Evolutionary conservation across 2,797 vertebrate species (phyloP), one percentile per base, ranked within the genome.

Genomic region (Telmatherina bonti): DNA sequence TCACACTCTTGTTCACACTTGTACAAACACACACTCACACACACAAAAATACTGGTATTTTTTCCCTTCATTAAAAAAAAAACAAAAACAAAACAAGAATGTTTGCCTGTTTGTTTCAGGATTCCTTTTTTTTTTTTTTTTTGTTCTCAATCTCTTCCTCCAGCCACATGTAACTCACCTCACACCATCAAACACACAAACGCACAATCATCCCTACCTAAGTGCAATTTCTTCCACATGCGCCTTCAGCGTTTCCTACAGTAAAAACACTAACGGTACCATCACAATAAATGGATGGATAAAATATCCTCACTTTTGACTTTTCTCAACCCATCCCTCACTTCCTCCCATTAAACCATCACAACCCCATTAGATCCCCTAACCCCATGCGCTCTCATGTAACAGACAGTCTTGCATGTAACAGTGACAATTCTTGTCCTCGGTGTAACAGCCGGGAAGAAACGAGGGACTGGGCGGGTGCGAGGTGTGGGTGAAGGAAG

Each of bases 211-310:
- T 62, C 59, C 78, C 78, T 88, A 82, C 45, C 78, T 79, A 91
- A 89, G 82, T 90, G 82, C 81, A 74, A 70, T 66, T 74, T 83
- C 70, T 62, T 84, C 74, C 78, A 82, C 85, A 84, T 84, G 83
- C 83, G 18, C 70, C 75, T 70, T 79, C 81, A 86, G 71, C 56
- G 72, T 70, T 78, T 86, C 74, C 87, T 89, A 85, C 77, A 74
- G 82, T 90, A 87, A 85, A 90, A 90, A 89, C 75, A 76, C 75
- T 52, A 85, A 70, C 82, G 56, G 63, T 77, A 84, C 90, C 87
- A 89, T 91, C 89, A 47, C 83, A 79, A 72, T 71, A 74, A 85
- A 85, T 83, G 84, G 86, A 91, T 90, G 89, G 87, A 89, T 72
- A 72, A 84, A 84, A 84, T 47, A 41, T 53, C 67, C 60, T 79